These are phyloP conservation scores for Salminus brasiliensis DNA, from an alignment of 2,113 vertebrate genomes.

Conservation along the genomic window DNA sequence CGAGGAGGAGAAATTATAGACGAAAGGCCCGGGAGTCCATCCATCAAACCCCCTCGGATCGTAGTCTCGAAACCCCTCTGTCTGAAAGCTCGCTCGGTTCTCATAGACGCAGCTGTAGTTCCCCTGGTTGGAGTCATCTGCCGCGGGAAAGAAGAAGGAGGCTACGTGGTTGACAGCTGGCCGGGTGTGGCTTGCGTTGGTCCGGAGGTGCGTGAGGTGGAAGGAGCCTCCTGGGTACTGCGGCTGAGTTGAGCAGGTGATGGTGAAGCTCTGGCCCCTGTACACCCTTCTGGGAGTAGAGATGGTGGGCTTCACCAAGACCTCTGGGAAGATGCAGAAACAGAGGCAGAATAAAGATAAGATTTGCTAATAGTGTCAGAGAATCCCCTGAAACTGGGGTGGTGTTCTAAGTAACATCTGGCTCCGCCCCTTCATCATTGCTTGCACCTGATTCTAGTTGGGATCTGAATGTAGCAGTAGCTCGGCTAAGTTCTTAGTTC, in stretches of 20 bases:
- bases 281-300: background rate
- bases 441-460: too few species aligned
- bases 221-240: too few species aligned
- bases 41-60: too few species aligned
- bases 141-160: constrained; percentile 8
- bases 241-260: constrained; percentile 10
- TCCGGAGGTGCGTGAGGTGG: constrained; percentile 6
- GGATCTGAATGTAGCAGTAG: too few species aligned
- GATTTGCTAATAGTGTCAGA: too few species aligned
- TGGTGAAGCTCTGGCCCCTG: constrained; percentile 17
- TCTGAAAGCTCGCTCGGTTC: background rate
- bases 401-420: too few species aligned
- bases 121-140: constrained; percentile 18
- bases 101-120: too few species aligned
- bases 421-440: too few species aligned
- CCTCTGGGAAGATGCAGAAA: background rate
- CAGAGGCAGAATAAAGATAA: too few species aligned
- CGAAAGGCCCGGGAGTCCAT: background rate
- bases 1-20: background rate
- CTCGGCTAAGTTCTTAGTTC: too few species aligned
- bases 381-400: too few species aligned
- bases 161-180: constrained; percentile 18
- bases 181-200: background rate
- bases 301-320: background rate
- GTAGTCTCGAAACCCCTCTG: too few species aligned